Evolutionary conservation across 2,888 invertebrate species (phyloP), one percentile per base, ranked within the genome.

Genomic region (Drosophila flavopinicola): DNA sequence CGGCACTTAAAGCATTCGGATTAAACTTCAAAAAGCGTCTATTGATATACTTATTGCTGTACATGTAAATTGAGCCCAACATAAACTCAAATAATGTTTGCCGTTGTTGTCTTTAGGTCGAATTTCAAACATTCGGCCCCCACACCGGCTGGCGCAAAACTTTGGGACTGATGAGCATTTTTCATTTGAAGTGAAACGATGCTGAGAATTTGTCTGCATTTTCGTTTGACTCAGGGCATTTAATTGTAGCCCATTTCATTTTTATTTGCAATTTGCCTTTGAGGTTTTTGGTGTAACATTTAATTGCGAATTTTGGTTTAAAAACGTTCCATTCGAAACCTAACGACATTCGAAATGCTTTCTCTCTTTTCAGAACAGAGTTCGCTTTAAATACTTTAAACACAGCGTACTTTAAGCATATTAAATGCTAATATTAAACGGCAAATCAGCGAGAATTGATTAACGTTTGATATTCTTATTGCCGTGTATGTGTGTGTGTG

Each of bases 241-340:
- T 84, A 65, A 84, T 80, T 80, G 80, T 65, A 74, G 65, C 44
- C 57, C 84, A 83, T 85, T 75, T 64, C 44, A 68, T 44, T 63
- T 70, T 63, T 49, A 59, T 74, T 74, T 51, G 67, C 47, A 57
- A 83, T 78, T 85, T 83, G 85, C 75, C 78, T 87, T 82, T 85
- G 79, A 83, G 80, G 85, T 69, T 87, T 76, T 58, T 49, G 61
- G 66, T 65, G 71, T 82, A 39, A 48, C 66, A 66, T 87, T 82
- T 80, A 85, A 87, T 80, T 87, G 75, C 51, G 61, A 77, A 78
- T 69, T 66, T 70, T 61, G 77, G 75, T 70, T 53, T 48, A 29
- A 69, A 86, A 77, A 68, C n/a, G 57, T 65, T 59, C 13, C 25
- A 24, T 38, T 25, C 41, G 2, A 49, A 56, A 33, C 39, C 56